Base-by-base conservation (phyloP, 2,113 vertebrate genomes). In the Xenopus borealis region DNA sequence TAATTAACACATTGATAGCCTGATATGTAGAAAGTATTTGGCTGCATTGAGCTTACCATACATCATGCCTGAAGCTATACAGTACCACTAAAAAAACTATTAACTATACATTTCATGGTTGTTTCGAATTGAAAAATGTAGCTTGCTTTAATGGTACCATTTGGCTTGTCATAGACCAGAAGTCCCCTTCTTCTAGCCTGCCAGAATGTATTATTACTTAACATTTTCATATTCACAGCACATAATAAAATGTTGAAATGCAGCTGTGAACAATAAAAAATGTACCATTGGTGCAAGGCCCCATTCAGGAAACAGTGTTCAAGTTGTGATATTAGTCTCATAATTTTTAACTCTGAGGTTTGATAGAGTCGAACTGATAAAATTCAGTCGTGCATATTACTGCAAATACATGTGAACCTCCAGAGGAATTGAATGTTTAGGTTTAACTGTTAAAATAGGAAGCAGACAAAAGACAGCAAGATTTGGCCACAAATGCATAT, bases 151-250 rank as follows among this genome's bases (percentile, higher is more conserved):
- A 40, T 40, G 33, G 33, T 6, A 40, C 33, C 33, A 40, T 6
- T 40, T 69, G 73, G 14, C 44, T 63, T 62, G 40, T 75, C 57
- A 62, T 75, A 53, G 73, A 45, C 58, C 69, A 47, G 65, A 62
- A 69, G 67, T 40, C 58, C 44, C 66, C 17, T 62, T 23, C 18
- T 63, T 69, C 73, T 53, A 69, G 61, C 68, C 69, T 53, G 57
- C 73, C 73, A 75, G 73, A 69, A 57, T 69, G 72, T 75, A 75
- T 69, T 75, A 75, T 75, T 69, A 75, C 66, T 75, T 66, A 75
- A 62, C 69, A 69, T 75, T 75, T 75, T 69, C 69, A 66, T 75
- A 69, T 75, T 69, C 73, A 75, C 45, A 69, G 45, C 62, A 63
- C 46, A 75, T 69, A 75, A 75, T 75, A 75, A 75, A 75, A 75